Conservation (phyloP, 2,888 invertebrate genomes). For the Stratiomys singularior region DNA sequence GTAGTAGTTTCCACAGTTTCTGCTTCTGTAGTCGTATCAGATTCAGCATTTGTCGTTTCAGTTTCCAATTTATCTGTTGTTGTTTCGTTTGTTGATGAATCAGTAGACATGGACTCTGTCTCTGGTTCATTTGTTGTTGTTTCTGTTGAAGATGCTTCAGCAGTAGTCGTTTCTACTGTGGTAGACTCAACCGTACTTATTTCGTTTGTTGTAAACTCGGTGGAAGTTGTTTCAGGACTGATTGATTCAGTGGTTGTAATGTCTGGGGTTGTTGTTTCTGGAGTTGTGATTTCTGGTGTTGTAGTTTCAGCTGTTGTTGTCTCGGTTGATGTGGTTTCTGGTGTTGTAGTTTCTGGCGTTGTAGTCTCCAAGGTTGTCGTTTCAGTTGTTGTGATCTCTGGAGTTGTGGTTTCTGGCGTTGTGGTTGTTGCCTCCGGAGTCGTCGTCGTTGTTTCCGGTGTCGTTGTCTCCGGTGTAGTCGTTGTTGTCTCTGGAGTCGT, state of each 20-base stretch:
- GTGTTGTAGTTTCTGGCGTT: not conserved
- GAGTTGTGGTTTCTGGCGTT: slow-evolving; percentile 3
- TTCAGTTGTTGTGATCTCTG: slow-evolving; percentile 1
- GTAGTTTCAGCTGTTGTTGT: not conserved
- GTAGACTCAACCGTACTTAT: too few species aligned
- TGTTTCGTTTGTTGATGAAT: too few species aligned
- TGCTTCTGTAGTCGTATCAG: too few species aligned
- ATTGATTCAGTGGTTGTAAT: not conserved
- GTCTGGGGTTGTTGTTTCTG: not conserved
- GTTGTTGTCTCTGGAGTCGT: not conserved
- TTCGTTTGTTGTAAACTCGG: too few species aligned
- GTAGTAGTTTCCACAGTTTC: too few species aligned
- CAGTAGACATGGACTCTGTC: too few species aligned
- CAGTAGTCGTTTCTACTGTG: not conserved
- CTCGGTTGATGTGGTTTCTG: not conserved
- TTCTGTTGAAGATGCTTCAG: not conserved
- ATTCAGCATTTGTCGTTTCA: too few species aligned
- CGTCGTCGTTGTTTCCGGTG: not conserved
- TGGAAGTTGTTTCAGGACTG: not conserved
- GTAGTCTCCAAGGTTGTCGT: not conserved
- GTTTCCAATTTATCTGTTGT: too few species aligned
- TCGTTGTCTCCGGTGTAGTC: not conserved
- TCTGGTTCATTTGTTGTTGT: too few species aligned
- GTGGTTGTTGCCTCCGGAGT: not conserved
- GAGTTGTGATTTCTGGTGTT: not conserved